phyloP scores from a whole-genome alignment of 2,888 invertebrate species.

The Zaprionus bogoriensis region DNA sequence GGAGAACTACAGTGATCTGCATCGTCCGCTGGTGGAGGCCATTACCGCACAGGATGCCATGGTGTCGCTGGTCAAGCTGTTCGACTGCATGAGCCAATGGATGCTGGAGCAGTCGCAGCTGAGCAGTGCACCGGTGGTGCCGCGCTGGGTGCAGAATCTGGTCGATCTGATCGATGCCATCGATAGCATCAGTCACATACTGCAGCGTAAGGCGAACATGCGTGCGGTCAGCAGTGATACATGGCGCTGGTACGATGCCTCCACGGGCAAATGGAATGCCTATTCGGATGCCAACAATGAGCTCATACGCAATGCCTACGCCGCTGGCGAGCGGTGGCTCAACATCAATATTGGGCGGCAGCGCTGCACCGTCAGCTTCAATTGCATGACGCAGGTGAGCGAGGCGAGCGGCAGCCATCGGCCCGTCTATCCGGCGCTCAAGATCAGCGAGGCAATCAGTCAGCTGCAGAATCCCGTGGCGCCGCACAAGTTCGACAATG shows the following conservation, averaged over 20 bases:
- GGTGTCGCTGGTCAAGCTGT: slow-evolving; percentile 66
- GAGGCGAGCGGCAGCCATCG: slow-evolving; percentile 92
- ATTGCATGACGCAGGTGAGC: slow-evolving; percentile 91
- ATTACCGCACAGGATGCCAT: slow-evolving; percentile 71
- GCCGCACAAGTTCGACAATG: slow-evolving; percentile 49
- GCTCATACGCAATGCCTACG: slow-evolving; percentile 90
- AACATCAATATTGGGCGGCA: slow-evolving; percentile 89
- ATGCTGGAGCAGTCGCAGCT: slow-evolving; percentile 58
- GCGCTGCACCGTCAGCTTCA: slow-evolving; percentile 90
- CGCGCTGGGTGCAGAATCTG: slow-evolving; percentile 90
- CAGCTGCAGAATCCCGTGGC: slow-evolving; percentile 43
- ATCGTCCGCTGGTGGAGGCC: slow-evolving; percentile 69
- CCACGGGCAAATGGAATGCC: slow-evolving; percentile 90
- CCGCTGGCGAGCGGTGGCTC: slow-evolving; percentile 87
- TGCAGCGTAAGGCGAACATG: slow-evolving; percentile 87
- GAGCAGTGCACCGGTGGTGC: slow-evolving; percentile 81
- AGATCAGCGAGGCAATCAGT: slow-evolving; percentile 75
- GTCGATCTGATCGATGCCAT: slow-evolving; percentile 89
- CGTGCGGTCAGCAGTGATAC: slow-evolving; percentile 85
- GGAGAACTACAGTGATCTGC: slow-evolving; percentile 79
- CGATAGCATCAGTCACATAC: slow-evolving; percentile 89
- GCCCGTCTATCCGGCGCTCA: slow-evolving; percentile 88
- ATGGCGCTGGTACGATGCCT: slow-evolving; percentile 94
- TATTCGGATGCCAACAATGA: slow-evolving; percentile 89
- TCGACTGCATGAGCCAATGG: slow-evolving; percentile 70